Conservation (phyloP, 1,140 invertebrate genomes). For the Vollenhovia emeryi region DNA sequence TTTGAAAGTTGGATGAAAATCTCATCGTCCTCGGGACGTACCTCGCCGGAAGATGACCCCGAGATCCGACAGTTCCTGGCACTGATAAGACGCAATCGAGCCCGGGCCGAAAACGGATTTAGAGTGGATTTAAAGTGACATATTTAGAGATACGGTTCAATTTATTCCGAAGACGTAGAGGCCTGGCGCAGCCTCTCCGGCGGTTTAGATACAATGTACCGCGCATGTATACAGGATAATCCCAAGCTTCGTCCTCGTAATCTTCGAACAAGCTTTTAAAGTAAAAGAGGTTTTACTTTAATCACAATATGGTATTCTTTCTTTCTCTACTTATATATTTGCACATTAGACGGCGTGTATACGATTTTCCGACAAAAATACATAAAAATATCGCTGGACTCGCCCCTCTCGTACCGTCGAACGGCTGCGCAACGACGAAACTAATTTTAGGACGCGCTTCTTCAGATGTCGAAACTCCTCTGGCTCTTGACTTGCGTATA, state of each 20-base stretch:
- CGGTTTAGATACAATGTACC: neutral
- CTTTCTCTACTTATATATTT: no score
- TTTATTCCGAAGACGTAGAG: neutral
- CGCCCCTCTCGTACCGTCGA: neutral
- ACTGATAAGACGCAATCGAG: conserved; percentile 45
- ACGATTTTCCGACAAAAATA: neutral
- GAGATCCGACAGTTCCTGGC: conserved; percentile 4
- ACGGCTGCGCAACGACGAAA: neutral
- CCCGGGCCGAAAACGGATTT: conserved; percentile 19
- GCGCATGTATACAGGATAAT: no score
- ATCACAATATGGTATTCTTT: no score
- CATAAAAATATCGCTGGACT: neutral
- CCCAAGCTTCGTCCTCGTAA: neutral
- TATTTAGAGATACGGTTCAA: conserved; percentile 22
- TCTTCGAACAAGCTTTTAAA: neutral
- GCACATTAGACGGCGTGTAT: no score
- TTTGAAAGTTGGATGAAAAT: conserved; percentile 42
- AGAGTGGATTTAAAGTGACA: conserved; percentile 13
- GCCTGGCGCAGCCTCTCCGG: no score
- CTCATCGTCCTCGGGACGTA: neutral
- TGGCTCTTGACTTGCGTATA: neutral
- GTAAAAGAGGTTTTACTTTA: no score
- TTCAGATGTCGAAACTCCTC: neutral
- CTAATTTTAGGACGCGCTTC: conserved; percentile 5
- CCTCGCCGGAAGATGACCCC: conserved; percentile 7